Evolutionary conservation across 2,113 vertebrate genomes (phyloP).

Genomic region (Ophthalmotilapia sp.): DNA sequence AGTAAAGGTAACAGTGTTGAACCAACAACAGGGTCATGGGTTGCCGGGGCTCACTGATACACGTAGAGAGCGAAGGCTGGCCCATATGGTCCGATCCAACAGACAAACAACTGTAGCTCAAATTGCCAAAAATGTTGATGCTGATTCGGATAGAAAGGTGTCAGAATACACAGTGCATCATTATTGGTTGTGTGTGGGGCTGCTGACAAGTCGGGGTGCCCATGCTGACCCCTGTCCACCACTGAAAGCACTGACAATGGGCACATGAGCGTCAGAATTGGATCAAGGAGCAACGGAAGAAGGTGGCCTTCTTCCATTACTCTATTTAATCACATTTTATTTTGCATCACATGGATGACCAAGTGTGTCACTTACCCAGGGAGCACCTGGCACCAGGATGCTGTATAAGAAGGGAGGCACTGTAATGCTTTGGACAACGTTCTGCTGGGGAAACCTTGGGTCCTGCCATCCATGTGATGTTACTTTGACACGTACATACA

Average conservation of each 20-base stretch:
- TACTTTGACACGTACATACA: background rate
- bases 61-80: background rate
- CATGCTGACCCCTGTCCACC: background rate
- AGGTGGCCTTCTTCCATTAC: background rate
- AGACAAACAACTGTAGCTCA: background rate
- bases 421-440: background rate
- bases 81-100: background rate
- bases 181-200: background rate
- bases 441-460: background rate
- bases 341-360: background rate
- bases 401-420: background rate
- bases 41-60: background rate
- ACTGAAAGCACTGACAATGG: background rate
- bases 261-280: background rate
- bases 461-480: background rate
- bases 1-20: background rate
- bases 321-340: background rate
- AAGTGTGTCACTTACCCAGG: background rate
- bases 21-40: background rate
- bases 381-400: background rate
- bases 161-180: background rate
- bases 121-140: background rate
- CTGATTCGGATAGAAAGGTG: background rate
- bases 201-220: background rate
- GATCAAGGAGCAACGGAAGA: fast-evolving